Evolutionary conservation across 2,113 vertebrate genomes (phyloP), one percentile per base, ranked within the genome.

Genomic region (Brachyhypopomus gauderio): DNA sequence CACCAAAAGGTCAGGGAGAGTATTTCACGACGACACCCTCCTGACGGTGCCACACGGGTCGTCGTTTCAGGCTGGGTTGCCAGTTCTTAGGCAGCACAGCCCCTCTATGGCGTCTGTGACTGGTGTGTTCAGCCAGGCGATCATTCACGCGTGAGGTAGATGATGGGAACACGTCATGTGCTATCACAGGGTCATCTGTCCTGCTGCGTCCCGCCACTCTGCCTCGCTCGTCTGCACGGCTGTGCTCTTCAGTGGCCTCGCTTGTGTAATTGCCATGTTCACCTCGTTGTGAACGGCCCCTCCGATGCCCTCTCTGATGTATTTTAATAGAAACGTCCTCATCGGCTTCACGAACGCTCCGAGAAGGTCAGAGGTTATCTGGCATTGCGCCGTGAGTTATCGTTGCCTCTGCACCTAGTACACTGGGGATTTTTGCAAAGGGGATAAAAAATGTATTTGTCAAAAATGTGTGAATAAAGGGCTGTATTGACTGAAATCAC

Each of bases 211-310:
- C 20, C 74, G 71, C 56, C 60, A 41, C 56, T 81, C 55, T 45
- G 36, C 62, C 22, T 45, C 11, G 30, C 64, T 38, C 66, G 58
- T 71, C 59, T 60, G 11, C 45, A 14, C 1, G 27, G 2, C 5
- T 72, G 30, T 66, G 27, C 20, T 69, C 48, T 55, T 36, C 45
- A 62, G 62, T 75, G 23, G 72, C 62, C 22, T 69, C 48, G 36
- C 62, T 75, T 59, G 62, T 81, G 78, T 80, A 86, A 80, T 75
- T 62, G 55, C 30, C 56, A 79, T 78, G 72, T 75, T 60, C 36
- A 56, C 62, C 58, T 63, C 74, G 72, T 66, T 80, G 74, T 74
- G 60, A 80, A 45, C 27, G 17, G 34, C 12, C 48, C 79, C 6
- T 7, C 67, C 52, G 67, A 52, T 75, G 79, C 62, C 60, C 72